These are phyloP conservation scores for Cromileptes altivelis DNA, from an alignment of 2,113 vertebrate genomes.

Conservation along the genomic window DNA sequence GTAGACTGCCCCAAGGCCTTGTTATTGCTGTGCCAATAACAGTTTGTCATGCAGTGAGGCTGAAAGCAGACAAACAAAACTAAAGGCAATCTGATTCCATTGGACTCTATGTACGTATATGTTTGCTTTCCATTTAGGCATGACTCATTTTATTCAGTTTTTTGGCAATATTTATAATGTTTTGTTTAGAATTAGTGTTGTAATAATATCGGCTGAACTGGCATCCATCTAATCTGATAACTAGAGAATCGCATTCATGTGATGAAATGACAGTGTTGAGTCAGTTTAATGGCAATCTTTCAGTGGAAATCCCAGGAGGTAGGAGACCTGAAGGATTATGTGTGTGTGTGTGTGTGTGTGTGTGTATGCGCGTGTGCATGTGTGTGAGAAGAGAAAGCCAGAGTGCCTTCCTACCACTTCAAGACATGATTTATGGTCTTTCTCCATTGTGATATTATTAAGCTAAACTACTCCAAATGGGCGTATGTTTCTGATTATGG, in stretches of 20 bases:
- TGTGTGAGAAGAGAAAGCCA: slow-evolving; percentile 52
- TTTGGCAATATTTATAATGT: slow-evolving; percentile 33
- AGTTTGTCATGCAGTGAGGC: slow-evolving; percentile 84
- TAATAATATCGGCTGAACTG: slow-evolving; percentile 18
- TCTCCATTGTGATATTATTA: slow-evolving; percentile 84
- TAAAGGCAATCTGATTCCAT: slow-evolving; percentile 78
- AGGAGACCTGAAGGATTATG: slow-evolving; percentile 22
- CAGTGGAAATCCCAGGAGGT: slow-evolving; percentile 34
- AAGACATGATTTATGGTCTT: slow-evolving; percentile 76
- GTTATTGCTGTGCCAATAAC: slow-evolving; percentile 84
- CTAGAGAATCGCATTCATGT: slow-evolving; percentile 13
- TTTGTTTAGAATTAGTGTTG: slow-evolving; percentile 11
- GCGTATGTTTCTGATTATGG: slow-evolving; percentile 80
- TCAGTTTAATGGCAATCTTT: slow-evolving; percentile 35
- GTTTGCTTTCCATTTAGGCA: slow-evolving; percentile 54
- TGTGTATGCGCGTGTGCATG: neutral
- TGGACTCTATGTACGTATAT: slow-evolving; percentile 67
- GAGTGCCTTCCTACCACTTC: slow-evolving; percentile 58
- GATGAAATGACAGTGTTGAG: slow-evolving; percentile 44
- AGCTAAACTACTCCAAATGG: slow-evolving; percentile 81
- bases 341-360: slow-evolving; percentile 17
- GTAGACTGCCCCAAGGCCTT: slow-evolving; percentile 79
- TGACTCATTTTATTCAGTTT: slow-evolving; percentile 45
- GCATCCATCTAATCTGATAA: slow-evolving; percentile 27
- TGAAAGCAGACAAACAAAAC: slow-evolving; percentile 83